These are phyloP conservation scores for Sinocyclocheilus rhinocerous DNA, from an alignment of 2,113 vertebrate species.

Conservation along the genomic window DNA sequence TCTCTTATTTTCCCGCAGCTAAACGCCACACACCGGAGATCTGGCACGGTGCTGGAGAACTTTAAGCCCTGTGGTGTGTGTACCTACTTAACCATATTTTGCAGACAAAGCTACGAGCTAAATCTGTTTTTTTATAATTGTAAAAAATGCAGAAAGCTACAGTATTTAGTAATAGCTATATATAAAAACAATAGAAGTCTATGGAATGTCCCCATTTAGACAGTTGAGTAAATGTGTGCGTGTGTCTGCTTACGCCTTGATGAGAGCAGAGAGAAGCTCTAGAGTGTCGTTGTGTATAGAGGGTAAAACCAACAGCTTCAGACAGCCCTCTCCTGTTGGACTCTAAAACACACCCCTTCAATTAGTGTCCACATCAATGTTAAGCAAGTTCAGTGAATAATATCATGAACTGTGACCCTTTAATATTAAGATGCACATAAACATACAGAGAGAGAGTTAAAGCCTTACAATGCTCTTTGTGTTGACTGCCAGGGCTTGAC, in stretches of 20 bases:
- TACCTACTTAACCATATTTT: no score
- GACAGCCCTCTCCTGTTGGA: slow-evolving; percentile 81
- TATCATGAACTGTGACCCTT: background rate
- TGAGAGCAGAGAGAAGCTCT: slow-evolving; percentile 81
- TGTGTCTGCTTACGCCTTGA: slow-evolving; percentile 79
- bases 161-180: background rate
- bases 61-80: no score
- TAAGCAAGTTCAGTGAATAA: background rate
- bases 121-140: no score
- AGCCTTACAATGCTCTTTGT: slow-evolving; percentile 81
- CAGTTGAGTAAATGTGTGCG: background rate
- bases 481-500: slow-evolving; percentile 80
- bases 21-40: no score
- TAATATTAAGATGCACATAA: background rate
- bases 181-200: background rate
- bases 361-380: background rate
- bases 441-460: background rate
- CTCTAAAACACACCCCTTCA: slow-evolving; percentile 68
- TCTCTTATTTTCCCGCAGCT: no score
- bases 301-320: slow-evolving; percentile 82
- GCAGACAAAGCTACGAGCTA: no score
- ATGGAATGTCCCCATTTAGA: background rate
- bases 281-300: slow-evolving; percentile 79
- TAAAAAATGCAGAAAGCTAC: background rate
- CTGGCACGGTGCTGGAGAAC: no score